phyloP scores from a whole-genome alignment of 1,140 invertebrate species.

The Drosophila sp. region DNA sequence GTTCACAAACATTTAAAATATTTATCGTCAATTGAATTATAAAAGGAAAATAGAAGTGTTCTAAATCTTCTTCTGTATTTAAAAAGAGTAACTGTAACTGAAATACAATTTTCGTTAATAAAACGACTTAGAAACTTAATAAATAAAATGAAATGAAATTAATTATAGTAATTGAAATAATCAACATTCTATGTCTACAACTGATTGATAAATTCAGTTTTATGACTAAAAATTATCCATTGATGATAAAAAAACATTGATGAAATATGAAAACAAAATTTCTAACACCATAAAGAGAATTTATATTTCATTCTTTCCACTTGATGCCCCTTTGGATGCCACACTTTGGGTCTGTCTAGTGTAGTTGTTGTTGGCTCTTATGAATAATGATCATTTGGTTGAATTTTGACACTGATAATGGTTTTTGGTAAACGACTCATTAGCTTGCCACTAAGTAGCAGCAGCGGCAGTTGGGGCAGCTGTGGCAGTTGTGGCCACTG shows the following conservation, averaged over 20 bases:
- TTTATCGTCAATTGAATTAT: too few species aligned
- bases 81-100: too few species aligned
- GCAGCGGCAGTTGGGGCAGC: neutral
- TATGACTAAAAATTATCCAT: neutral
- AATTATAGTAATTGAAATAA: neutral
- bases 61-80: too few species aligned
- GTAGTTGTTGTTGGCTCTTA: slow-evolving; percentile 26
- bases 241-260: neutral
- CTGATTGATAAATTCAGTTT: neutral
- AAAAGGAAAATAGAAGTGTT: too few species aligned
- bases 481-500: neutral
- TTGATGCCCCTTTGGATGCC: neutral
- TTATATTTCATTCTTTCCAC: neutral
- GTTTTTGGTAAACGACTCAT: slow-evolving; percentile 76
- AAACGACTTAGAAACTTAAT: neutral
- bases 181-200: neutral
- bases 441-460: slow-evolving; percentile 62
- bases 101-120: neutral
- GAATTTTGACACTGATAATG: slow-evolving; percentile 78
- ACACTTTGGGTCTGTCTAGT: slow-evolving; percentile 32
- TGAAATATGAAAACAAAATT: slow-evolving; percentile 18
- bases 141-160: neutral
- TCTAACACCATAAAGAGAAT: slow-evolving; percentile 23
- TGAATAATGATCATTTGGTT: slow-evolving; percentile 62
- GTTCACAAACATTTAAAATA: too few species aligned